phyloP scores from a whole-genome alignment of 2,888 invertebrate species.

The Pilophorus perplexus region DNA sequence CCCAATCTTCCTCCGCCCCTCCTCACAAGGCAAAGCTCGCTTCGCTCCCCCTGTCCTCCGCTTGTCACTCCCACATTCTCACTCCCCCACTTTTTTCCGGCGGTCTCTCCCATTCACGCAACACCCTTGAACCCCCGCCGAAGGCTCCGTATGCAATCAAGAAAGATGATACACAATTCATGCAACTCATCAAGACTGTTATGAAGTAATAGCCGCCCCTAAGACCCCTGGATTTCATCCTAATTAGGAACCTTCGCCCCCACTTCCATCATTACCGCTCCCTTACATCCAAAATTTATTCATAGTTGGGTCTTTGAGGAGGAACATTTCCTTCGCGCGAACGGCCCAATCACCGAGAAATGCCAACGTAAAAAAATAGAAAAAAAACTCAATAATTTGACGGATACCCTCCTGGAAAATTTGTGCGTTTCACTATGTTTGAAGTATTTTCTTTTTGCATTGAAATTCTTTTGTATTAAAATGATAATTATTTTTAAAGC shows the following conservation, averaged over 20 bases:
- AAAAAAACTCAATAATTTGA: too few relatives aligned
- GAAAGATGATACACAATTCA: constrained; percentile 48
- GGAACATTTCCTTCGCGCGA: neutral
- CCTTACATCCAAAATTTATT: constrained; percentile 33
- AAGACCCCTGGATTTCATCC: constrained; percentile 41
- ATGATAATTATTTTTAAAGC: too few relatives aligned
- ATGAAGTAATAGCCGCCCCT: constrained; percentile 43
- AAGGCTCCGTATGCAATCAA: constrained; percentile 45
- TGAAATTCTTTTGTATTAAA: too few relatives aligned
- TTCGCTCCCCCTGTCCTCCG: neutral
- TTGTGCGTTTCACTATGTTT: too few relatives aligned
- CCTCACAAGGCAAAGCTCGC: too few relatives aligned
- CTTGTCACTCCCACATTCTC: neutral
- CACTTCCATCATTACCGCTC: constrained; percentile 29
- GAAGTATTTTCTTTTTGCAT: too few relatives aligned
- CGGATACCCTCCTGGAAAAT: too few relatives aligned
- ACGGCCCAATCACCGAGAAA: neutral
- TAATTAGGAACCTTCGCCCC: constrained; percentile 39
- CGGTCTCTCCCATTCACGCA: too few relatives aligned
- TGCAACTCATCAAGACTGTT: constrained; percentile 44
- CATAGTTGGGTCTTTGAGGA: constrained; percentile 11
- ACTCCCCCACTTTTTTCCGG: too few relatives aligned
- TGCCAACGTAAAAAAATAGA: too few relatives aligned
- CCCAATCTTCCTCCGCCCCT: too few relatives aligned
- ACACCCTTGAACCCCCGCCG: neutral